These are phyloP conservation scores for Aradophagus sp. DNA, from an alignment of 1,140 invertebrate species.

Conservation along the genomic window DNA sequence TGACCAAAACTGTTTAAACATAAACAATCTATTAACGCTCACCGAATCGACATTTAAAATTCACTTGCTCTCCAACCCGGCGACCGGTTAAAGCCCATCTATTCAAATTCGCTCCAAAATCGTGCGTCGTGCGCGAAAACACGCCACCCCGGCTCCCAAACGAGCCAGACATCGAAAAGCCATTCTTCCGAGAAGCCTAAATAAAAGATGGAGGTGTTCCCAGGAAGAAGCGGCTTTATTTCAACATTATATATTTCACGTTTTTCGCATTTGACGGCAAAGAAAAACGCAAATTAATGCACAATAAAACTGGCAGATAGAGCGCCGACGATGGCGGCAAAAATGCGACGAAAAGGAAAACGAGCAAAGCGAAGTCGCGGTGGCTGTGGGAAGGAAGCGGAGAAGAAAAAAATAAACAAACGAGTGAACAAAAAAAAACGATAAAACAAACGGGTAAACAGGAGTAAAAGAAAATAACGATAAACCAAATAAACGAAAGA, in stretches of 20 bases:
- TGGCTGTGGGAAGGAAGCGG: too few relatives aligned
- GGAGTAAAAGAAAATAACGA: too few relatives aligned
- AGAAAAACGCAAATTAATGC: conserved; percentile 41
- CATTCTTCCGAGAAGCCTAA: conserved; percentile 46
- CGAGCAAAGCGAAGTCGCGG: too few relatives aligned
- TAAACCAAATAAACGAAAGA: too few relatives aligned
- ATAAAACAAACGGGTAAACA: too few relatives aligned
- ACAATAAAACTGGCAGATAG: conserved; percentile 33
- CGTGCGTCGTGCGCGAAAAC: conserved; percentile 28
- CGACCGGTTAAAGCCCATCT: conserved; percentile 3
- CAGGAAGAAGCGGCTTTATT: conserved; percentile 44
- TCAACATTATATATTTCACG: conserved; percentile 49
- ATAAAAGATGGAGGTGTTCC: conserved; percentile 49
- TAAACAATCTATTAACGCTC: too few relatives aligned
- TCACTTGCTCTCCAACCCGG: not conserved
- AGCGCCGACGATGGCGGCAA: not conserved
- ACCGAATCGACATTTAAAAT: too few relatives aligned
- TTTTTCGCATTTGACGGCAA: conserved; percentile 31
- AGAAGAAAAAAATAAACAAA: too few relatives aligned
- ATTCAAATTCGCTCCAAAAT: conserved; percentile 35
- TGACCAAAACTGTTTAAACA: too few relatives aligned
- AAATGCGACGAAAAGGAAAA: not conserved
- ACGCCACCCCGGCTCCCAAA: conserved; percentile 29
- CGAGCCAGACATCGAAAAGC: conserved; percentile 47
- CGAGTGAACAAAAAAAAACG: too few relatives aligned